Conservation (phyloP, 2,797 vertebrate genomes). For the Eulemur mongoz region DNA sequence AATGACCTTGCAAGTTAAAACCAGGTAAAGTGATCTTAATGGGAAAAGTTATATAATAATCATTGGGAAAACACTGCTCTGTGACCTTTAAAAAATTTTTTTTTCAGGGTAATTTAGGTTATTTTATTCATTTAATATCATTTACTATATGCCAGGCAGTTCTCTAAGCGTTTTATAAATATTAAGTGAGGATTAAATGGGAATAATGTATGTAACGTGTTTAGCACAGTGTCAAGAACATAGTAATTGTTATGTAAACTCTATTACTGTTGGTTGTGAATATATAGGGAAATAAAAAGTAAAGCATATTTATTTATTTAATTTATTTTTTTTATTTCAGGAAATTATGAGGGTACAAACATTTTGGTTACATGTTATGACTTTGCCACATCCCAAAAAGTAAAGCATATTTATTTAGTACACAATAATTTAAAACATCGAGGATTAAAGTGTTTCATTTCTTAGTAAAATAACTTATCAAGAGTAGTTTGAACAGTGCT, state of each 20-base stretch:
- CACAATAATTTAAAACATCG: not conserved
- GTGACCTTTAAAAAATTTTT: not conserved
- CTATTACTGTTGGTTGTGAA: conserved; percentile 25
- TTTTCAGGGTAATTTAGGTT: not conserved
- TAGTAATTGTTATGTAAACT: not conserved
- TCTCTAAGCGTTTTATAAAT: not conserved
- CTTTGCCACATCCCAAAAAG: not conserved
- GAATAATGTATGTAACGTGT: not conserved
- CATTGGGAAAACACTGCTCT: conserved; percentile 18
- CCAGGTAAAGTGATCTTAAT: not conserved
- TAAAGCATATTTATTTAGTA: conserved; percentile 3
- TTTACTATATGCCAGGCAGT: not conserved
- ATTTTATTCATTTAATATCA: not conserved
- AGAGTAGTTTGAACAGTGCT: conserved; percentile 17
- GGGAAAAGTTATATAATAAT: not conserved
- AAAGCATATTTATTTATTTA: not conserved
- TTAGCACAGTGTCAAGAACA: not conserved
- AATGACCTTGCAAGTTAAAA: conserved; percentile 40
- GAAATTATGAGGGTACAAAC: too few relatives aligned
- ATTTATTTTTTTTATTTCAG: too few relatives aligned
- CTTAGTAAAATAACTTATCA: conserved; percentile 25
- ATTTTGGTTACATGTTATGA: too few relatives aligned
- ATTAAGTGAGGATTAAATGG: not conserved
- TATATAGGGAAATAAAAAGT: conserved; percentile 11
- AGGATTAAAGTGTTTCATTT: conserved; percentile 8